Evolutionary conservation across 2,113 vertebrate species (phyloP), one percentile per base, ranked within the genome.

Genomic region (Hipposideros armiger): DNA sequence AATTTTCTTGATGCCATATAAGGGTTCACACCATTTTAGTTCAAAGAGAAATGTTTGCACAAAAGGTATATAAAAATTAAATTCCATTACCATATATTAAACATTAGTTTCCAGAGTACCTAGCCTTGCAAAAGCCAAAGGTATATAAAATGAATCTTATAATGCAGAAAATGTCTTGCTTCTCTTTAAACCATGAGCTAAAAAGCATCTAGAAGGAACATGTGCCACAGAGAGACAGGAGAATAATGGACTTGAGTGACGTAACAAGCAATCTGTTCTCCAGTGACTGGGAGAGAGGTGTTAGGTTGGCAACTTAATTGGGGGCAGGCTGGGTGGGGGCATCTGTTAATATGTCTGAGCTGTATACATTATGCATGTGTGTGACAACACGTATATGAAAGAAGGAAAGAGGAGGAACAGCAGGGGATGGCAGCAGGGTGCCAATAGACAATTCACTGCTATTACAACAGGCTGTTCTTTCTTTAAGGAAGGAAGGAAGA

Each of bases 11-110:
- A 40, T 91, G 82, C 64, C 52, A 22, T 14, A 5, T 77, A 73
- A 78, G 64, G 67, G 69, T 96, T 93, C 22, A 42, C 42, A 80
- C 58, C 40, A 94, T 90, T 96, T 97, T 95, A 92, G 69, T 92
- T 86, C 17, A 3, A 94, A 97, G 91, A 95, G 50, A 97, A 91
- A 96, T 97, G 90, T 80, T 76, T 26, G 0, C 70, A 76, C 32
- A 24, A 69, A 45, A 74, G 16, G 32, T 85, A 24, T 87, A 32
- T 90, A 92, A 95, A 97, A 96, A 54, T 96, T 96, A 96, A 97
- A 94, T 97, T 93, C 91, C 93, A 91, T 91, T 95, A 96, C 90
- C 80, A 85, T 86, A 78, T 95, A 95, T 97, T 97, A 97, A 94
- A 96, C 2, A 1, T 96, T 90, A 82, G 69, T 97, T 78, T 92